Evolutionary conservation across 2,888 invertebrate genomes (phyloP), one percentile per base, ranked within the genome.

Genomic region (Drosophila algonquin): DNA sequence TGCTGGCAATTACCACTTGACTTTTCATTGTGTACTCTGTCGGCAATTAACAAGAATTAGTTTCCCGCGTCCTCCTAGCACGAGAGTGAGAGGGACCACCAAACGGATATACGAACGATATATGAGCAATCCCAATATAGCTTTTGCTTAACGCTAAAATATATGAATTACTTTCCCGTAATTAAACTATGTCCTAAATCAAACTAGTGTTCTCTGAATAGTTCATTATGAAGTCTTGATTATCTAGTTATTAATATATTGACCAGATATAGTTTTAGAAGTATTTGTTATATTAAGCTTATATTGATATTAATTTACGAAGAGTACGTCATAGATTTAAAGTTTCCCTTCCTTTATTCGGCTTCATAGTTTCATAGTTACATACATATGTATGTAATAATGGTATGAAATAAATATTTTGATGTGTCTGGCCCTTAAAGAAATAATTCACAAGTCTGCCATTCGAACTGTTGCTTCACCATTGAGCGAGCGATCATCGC

Each of bases 1-100:
- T 69, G 58, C 65, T 69, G 46, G 44, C 65, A 67, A 69, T 70
- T 61, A 65, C 71, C 72, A 87, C 72, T 81, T 80, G 64, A 60
- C 51, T 58, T 65, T 69, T 12, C 54, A 76, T 67, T 73, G 63
- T 56, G 55, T 47, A 47, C 54, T 35, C 64, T 71, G 63, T 21
- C 50, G 32, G 56, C 60, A 73, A 63, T 71, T 67, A 67, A 63
- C 53, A 63, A 65, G 46, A 80, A 73, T 62, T 82, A 73, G 75
- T 73, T 76, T 46, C 52, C 47, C 72, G 24, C 18, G 50, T 40
- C 55, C 18, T 58, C 48, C 40, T 14, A 40, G 48, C 44, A 44
- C 12, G 35, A n/a, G 32, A 9, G 7, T 6, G 10, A 12, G 2
- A 16, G 52, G 16, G 53, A 57, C 56, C 57, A 2, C n/a, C 7